A percentile compares a stretch with the other conserved stretches of the same genome.
These are phyloP conservation scores for Tribolium freemani DNA, from an alignment of 2,888 invertebrate species.

Conservation along the genomic window DNA sequence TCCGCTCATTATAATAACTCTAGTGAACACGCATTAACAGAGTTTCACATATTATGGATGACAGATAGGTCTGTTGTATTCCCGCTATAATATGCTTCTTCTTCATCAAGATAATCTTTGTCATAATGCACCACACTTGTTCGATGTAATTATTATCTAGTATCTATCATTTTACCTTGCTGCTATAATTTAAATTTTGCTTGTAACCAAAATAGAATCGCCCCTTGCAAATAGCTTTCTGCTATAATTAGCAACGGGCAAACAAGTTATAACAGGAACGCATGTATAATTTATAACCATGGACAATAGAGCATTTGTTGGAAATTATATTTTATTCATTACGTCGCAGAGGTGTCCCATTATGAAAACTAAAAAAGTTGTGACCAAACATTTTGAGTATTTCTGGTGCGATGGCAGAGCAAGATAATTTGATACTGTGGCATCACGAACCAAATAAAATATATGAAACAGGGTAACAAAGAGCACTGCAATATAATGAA, in stretches of 20 bases:
- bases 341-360: neutral
- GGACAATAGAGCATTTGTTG: neutral
- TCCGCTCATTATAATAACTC: conserved; percentile 44
- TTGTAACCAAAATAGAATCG: conserved; percentile 28
- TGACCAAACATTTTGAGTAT: neutral
- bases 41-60: conserved; percentile 42
- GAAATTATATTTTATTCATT: neutral
- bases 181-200: conserved; percentile 23
- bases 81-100: conserved; percentile 22
- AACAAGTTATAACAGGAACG: neutral
- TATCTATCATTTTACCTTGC: conserved; percentile 37
- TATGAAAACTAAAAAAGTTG: neutral
- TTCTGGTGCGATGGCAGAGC: neutral
- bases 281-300: neutral
- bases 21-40: conserved; percentile 43
- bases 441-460: conserved; percentile 42
- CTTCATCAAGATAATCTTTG: conserved; percentile 40
- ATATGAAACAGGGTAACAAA: conserved; percentile 40
- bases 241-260: conserved; percentile 16
- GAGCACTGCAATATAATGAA: conserved; percentile 59
- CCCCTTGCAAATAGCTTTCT: conserved; percentile 23
- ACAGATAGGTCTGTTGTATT: conserved; percentile 43
- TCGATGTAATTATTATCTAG: conserved; percentile 33
- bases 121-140: conserved; percentile 38
- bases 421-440: conserved; percentile 31